phyloP scores from a whole-genome alignment of 1,140 invertebrate genomes.

The Leptinotarsa lineolata region DNA sequence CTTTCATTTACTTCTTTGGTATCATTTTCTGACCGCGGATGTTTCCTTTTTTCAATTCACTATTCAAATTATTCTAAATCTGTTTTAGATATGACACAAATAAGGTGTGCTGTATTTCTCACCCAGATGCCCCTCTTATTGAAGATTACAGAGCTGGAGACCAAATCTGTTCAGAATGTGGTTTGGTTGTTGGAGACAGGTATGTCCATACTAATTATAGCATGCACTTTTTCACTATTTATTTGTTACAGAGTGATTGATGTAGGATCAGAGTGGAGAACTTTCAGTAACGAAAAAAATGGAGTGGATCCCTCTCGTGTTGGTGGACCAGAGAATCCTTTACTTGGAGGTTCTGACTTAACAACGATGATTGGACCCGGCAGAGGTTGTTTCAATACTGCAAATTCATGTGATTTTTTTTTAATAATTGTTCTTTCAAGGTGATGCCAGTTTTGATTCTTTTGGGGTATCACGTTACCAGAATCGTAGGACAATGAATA shows the following conservation, averaged over 20 bases:
- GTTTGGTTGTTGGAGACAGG: constrained; percentile 98
- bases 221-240: neutral
- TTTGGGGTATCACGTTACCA: constrained; percentile 91
- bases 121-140: constrained; percentile 93
- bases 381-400: constrained; percentile 57
- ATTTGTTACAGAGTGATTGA: constrained; percentile 85
- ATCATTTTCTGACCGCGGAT: neutral
- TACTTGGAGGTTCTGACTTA: constrained; percentile 93
- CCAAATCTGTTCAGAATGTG: constrained; percentile 98
- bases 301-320: constrained; percentile 98
- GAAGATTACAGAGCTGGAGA: constrained; percentile 99
- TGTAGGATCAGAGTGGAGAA: constrained; percentile 99
- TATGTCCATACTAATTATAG: constrained; percentile 53
- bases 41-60: neutral
- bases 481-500: constrained; percentile 90
- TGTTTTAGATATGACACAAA: constrained; percentile 68
- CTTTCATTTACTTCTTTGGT: neutral
- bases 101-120: constrained; percentile 86
- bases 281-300: constrained; percentile 98
- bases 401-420: too few species aligned
- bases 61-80: neutral
- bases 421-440: constrained; percentile 30
- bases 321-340: constrained; percentile 93
- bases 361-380: constrained; percentile 97
- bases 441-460: constrained; percentile 71